Conservation (phyloP, 23 tunicate species). For the Styela clava region DNA sequence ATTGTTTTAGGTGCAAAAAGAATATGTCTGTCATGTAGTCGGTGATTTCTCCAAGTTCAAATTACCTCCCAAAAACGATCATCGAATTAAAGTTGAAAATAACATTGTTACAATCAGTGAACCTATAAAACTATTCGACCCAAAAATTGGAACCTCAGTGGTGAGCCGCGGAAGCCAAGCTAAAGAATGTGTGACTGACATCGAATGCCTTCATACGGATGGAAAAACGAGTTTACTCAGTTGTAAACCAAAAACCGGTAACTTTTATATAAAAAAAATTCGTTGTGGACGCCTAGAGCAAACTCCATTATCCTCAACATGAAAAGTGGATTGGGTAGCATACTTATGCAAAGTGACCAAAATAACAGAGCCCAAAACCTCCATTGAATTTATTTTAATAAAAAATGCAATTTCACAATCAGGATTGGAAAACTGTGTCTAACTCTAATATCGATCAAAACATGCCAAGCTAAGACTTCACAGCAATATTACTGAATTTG, state of each 20-base stretch:
- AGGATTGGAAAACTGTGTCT: too few species aligned
- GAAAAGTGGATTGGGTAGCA: too few species aligned
- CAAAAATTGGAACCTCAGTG: slow-evolving; percentile 41
- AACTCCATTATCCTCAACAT: too few species aligned
- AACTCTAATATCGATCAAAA: too few species aligned
- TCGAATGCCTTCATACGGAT: slow-evolving; percentile 46
- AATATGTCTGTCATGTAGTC: slow-evolving; percentile 84
- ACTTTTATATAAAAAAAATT: neutral
- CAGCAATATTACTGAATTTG: too few species aligned
- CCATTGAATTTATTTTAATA: too few species aligned
- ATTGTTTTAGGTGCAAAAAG: slow-evolving; percentile 96
- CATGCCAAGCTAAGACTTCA: too few species aligned
- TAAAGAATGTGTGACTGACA: slow-evolving; percentile 61
- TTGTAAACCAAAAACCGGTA: slow-evolving; percentile 91
- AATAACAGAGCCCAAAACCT: too few species aligned
- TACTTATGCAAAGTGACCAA: too few species aligned
- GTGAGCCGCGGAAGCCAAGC: slow-evolving; percentile 60
- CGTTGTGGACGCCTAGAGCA: too few species aligned
- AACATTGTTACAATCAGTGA: slow-evolving; percentile 15
- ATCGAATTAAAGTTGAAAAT: slow-evolving; percentile 5
- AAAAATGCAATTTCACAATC: too few species aligned
- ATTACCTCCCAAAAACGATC: slow-evolving; percentile 3
- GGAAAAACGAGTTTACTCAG: slow-evolving; percentile 65
- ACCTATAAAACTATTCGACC: slow-evolving; percentile 52
- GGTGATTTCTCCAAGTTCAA: slow-evolving; percentile 78